phyloP scores from a whole-genome alignment of 1,140 invertebrate species.

The Calephelis virginiensis region DNA sequence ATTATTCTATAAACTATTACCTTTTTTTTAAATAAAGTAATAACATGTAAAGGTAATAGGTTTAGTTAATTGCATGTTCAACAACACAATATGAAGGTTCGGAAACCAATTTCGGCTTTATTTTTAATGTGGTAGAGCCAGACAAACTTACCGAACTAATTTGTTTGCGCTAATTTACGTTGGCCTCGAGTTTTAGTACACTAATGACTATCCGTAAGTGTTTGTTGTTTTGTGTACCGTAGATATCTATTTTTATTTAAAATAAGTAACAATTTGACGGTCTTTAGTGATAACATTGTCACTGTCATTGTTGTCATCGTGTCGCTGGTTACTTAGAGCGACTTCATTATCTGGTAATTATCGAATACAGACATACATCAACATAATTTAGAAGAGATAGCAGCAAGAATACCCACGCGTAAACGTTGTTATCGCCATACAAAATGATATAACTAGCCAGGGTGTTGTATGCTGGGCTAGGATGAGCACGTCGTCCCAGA shows the following conservation, averaged over 20 bases:
- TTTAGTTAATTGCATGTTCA: conserved; percentile 6
- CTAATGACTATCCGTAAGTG: conserved; percentile 16
- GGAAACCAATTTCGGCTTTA: background rate
- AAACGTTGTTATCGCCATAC: too few relatives aligned
- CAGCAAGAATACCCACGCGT: too few relatives aligned
- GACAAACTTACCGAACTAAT: conserved; percentile 22
- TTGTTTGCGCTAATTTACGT: conserved; percentile 30
- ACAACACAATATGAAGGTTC: background rate
- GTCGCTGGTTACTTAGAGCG: too few relatives aligned
- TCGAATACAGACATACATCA: background rate
- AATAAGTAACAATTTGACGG: conserved; percentile 5
- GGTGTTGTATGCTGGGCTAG: too few relatives aligned
- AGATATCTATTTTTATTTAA: conserved; percentile 3
- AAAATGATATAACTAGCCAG: too few relatives aligned
- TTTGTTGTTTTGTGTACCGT: background rate
- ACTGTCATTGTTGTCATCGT: background rate
- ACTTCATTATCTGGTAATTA: background rate
- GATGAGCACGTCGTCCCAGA: too few relatives aligned
- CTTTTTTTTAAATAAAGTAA: background rate
- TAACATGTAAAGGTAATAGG: conserved; percentile 12
- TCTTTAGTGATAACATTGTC: background rate
- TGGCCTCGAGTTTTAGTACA: conserved; percentile 27
- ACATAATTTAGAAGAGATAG: too few relatives aligned
- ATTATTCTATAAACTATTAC: background rate
- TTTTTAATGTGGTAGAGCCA: background rate